phyloP scores from a whole-genome alignment of 2,888 invertebrate genomes.

The Coleophora deauratella region DNA sequence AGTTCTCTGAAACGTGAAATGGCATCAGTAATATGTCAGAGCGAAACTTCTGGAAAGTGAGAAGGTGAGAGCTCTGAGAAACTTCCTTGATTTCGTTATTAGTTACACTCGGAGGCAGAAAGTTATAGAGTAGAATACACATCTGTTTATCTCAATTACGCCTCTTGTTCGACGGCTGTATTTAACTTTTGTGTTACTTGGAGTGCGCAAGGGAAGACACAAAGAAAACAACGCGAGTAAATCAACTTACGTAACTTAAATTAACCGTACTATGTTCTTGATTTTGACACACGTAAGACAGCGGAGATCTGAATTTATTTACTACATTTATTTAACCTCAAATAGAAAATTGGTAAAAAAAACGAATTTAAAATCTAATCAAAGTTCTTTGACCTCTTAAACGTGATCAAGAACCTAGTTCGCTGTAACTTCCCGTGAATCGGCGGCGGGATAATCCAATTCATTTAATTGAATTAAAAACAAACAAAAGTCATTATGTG shows the following conservation, averaged over 20 bases:
- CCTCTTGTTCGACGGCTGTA: slow-evolving; percentile 53
- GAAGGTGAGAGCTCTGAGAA: slow-evolving; percentile 33
- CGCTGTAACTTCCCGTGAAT: slow-evolving; percentile 18
- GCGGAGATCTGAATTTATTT: too few species aligned
- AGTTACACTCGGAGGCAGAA: slow-evolving; percentile 45
- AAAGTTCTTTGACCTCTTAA: slow-evolving; percentile 5
- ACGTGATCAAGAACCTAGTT: too few species aligned
- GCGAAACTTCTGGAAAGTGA: neutral
- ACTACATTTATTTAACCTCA: slow-evolving; percentile 29
- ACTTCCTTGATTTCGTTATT: slow-evolving; percentile 54
- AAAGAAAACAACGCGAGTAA: slow-evolving; percentile 57
- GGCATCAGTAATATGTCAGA: too few species aligned
- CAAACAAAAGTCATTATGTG: slow-evolving; percentile 58
- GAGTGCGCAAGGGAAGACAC: slow-evolving; percentile 41
- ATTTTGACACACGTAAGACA: slow-evolving; percentile 49
- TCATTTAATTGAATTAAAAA: slow-evolving; percentile 66
- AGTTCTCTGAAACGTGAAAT: too few species aligned
- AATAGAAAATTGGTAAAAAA: slow-evolving; percentile 22
- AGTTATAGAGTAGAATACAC: slow-evolving; percentile 55
- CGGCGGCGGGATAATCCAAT: slow-evolving; percentile 47
- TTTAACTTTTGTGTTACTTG: slow-evolving; percentile 65
- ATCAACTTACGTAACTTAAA: slow-evolving; percentile 51
- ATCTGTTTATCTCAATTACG: slow-evolving; percentile 66
- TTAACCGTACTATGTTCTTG: slow-evolving; percentile 49
- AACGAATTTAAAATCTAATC: slow-evolving; percentile 25